Conservation (phyloP, 2,888 invertebrate species). For the Phragmatobia fuliginosa region DNA sequence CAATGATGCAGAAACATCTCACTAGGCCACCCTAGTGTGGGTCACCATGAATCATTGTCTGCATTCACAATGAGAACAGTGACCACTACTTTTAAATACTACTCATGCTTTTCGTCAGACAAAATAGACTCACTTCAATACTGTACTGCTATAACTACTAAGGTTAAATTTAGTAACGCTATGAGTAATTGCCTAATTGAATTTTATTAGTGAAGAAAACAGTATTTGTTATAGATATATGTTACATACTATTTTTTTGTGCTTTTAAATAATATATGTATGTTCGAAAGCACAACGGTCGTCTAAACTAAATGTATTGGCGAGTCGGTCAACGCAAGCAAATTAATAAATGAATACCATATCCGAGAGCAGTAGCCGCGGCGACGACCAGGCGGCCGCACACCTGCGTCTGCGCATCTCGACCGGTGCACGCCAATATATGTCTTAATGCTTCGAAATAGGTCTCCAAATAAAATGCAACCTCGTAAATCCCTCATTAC, state of each 20-base stretch:
- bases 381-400: conserved; percentile 84
- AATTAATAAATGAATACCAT: conserved; percentile 85
- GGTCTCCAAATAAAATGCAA: conserved; percentile 36
- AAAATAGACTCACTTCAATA: too few relatives aligned
- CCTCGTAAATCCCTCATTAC: conserved; percentile 73
- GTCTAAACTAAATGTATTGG: conserved; percentile 62
- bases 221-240: not conserved
- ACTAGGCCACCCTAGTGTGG: too few relatives aligned
- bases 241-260: not conserved
- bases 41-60: too few relatives aligned
- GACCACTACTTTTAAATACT: too few relatives aligned
- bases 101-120: too few relatives aligned
- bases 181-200: too few relatives aligned
- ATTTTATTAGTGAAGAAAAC: not conserved
- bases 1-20: too few relatives aligned
- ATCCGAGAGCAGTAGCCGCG: conserved; percentile 81
- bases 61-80: too few relatives aligned
- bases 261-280: conserved; percentile 19
- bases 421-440: conserved; percentile 44
- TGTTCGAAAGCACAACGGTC: conserved; percentile 33
- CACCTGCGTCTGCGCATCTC: conserved; percentile 84
- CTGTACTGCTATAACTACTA: not conserved
- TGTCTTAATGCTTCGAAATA: conserved; percentile 34
- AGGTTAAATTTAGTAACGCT: too few relatives aligned
- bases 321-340: conserved; percentile 78